Evolutionary conservation across 1,140 invertebrate species (phyloP).

Genomic region (Lordiphosa stackelbergi): DNA sequence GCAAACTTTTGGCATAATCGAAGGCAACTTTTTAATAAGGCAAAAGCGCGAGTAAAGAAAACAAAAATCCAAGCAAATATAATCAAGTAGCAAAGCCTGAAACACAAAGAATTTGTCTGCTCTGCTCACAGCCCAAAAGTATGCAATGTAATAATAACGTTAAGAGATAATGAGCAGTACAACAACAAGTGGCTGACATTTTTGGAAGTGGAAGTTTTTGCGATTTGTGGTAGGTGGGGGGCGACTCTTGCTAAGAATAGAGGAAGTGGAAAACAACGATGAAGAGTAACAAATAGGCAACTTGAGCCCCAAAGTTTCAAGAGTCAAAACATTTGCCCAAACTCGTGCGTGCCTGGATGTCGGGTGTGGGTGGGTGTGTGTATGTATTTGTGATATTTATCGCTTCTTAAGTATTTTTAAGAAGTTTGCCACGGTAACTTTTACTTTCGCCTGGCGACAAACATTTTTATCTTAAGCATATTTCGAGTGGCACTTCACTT

Average conservation of each 20-base stretch:
- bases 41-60: constrained; percentile 30
- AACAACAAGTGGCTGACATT: constrained; percentile 33
- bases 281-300: constrained; percentile 65
- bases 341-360: constrained; percentile 8
- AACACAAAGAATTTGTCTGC: constrained; percentile 26
- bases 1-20: constrained; percentile 47
- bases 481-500: constrained; percentile 65
- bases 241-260: constrained; percentile 2
- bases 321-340: constrained; percentile 40
- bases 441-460: constrained; percentile 46
- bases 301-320: constrained; percentile 56
- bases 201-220: constrained; percentile 18
- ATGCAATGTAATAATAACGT: constrained; percentile 67
- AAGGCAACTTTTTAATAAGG: constrained; percentile 67
- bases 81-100: constrained; percentile 45
- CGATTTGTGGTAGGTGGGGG: not conserved
- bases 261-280: constrained; percentile 14
- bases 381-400: constrained; percentile 61
- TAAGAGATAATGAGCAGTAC: constrained; percentile 62
- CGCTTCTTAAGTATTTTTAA: constrained; percentile 73
- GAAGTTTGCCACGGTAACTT: constrained; percentile 67
- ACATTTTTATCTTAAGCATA: constrained; percentile 66
- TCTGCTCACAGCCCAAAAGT: constrained; percentile 34
- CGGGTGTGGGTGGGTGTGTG: constrained; percentile 8
- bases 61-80: constrained; percentile 44